Base-by-base conservation (phyloP, 2,797 vertebrate species). In the Typhlichthys eigenmanni region DNA sequence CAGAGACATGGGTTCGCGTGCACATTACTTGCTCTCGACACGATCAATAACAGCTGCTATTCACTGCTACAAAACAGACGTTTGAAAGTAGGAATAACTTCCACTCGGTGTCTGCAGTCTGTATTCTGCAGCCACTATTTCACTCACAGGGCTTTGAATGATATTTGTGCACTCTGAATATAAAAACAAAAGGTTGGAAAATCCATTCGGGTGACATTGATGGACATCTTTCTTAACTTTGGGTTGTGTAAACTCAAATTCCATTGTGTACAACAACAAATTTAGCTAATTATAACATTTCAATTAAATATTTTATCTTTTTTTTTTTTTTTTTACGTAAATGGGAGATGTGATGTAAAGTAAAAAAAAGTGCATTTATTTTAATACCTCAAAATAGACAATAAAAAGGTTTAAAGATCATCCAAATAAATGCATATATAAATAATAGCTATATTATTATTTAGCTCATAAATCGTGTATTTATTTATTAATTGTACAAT, bases 1-100 rank as follows among this genome's bases (percentile, higher is more conserved):
- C 58, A 62, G 67, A 38, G 5, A 14, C 13, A 6, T 16, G 9
- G 43, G 68, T 51, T 65, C 4, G 45, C 74, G 73, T 13, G 13
- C 58, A 17, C 62, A 14, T 13, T 72, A 19, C 19, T 78, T 66
- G 50, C 60, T 71, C 69, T 61, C 50, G 69, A 75, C 76, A 43
- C 55, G 4, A 78, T 85, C 83, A 50, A 78, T 82, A 66, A 58
- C 57, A 38, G 79, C 24, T 3, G 24, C 76, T 72, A 62, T 67
- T 74, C 57, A 84, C 70, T 49, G 80, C 62, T 58, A 71, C 72
- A 80, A 75, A 76, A 75, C 69, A 69, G 74, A 77, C 57, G 45
- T 69, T 66, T 52, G 48, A 64, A 65, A 68, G 66, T 65, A 66
- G 58, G 45, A 69, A 51, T 43, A 10, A 58, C 68, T 67, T 78